Evolutionary conservation across 2,888 invertebrate species (phyloP).

Genomic region (Cryptus armator): DNA sequence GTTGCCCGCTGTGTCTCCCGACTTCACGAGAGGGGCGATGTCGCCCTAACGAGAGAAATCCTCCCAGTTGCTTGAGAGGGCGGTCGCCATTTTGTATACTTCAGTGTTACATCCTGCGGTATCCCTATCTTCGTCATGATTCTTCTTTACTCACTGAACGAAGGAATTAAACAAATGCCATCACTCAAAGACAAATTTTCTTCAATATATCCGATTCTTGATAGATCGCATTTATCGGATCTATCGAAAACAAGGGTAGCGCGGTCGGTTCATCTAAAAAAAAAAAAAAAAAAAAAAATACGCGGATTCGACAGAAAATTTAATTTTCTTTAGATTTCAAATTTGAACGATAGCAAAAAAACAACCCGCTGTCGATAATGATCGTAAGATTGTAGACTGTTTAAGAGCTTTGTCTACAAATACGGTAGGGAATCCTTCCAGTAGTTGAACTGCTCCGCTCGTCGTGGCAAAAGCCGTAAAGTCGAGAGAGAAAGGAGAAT

Average conservation of each 20-base stretch:
- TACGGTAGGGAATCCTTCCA: conserved; percentile 1
- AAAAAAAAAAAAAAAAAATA: too few species aligned
- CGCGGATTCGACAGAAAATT: not conserved
- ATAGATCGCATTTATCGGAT: too few species aligned
- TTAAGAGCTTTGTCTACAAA: not conserved
- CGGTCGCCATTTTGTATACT: not conserved
- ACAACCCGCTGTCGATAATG: too few species aligned
- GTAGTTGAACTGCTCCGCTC: not conserved
- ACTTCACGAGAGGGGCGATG: conserved; percentile 44
- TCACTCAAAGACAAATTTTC: too few species aligned
- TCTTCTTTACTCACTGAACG: not conserved
- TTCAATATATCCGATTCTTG: too few species aligned
- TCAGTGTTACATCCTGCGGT: not conserved
- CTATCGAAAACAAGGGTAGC: too few species aligned
- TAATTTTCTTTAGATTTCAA: not conserved
- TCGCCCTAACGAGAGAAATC: conserved; percentile 22
- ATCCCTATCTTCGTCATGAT: not conserved
- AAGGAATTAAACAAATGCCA: too few species aligned
- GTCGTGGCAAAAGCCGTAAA: conserved; percentile 33
- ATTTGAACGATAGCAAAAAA: not conserved
- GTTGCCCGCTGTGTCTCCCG: conserved; percentile 73
- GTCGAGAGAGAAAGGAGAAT: conserved; percentile 23
- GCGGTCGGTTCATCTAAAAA: too few species aligned
- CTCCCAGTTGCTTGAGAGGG: conserved; percentile 17
- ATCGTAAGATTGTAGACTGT: not conserved